Conservation (phyloP, 2,888 invertebrate genomes). For the Neocrepidodera transversa region DNA sequence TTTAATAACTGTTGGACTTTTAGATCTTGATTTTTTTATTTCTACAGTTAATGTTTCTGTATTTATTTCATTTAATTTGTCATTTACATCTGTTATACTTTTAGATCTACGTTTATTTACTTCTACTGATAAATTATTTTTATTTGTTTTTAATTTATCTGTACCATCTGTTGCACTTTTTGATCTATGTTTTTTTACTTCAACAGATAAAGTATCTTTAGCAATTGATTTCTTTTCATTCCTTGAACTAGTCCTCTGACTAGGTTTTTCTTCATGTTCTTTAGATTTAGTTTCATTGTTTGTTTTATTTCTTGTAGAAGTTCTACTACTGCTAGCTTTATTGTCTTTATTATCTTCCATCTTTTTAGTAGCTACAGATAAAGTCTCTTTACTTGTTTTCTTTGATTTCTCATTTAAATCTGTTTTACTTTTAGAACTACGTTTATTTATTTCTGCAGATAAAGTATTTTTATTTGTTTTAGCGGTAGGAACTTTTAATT, state of each 20-base stretch:
- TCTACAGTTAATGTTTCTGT: constrained; percentile 14
- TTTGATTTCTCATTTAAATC: background rate
- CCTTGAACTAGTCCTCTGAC: background rate
- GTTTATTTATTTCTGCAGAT: constrained; percentile 4
- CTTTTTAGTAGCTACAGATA: background rate
- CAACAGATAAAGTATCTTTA: constrained; percentile 11
- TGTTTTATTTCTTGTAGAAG: background rate
- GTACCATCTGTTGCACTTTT: constrained; percentile 3
- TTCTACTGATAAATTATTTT: constrained; percentile 12
- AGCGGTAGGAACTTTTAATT: too few relatives aligned
- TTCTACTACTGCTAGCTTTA: too few relatives aligned
- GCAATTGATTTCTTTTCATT: background rate
- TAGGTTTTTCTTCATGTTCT: background rate
- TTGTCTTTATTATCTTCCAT: background rate
- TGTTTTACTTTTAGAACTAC: constrained; percentile 12
- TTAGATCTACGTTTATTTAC: constrained; percentile 11
- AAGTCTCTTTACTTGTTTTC: constrained; percentile 13
- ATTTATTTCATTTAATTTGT: constrained; percentile 3
- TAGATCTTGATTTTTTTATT: background rate
- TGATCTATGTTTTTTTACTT: constrained; percentile 7
- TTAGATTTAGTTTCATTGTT: background rate
- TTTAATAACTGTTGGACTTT: constrained; percentile 9
- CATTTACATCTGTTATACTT: background rate
- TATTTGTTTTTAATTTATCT: background rate
- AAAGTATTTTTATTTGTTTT: background rate